Conservation (phyloP, 2,888 invertebrate species). For the Nemotelus pantherinus region DNA sequence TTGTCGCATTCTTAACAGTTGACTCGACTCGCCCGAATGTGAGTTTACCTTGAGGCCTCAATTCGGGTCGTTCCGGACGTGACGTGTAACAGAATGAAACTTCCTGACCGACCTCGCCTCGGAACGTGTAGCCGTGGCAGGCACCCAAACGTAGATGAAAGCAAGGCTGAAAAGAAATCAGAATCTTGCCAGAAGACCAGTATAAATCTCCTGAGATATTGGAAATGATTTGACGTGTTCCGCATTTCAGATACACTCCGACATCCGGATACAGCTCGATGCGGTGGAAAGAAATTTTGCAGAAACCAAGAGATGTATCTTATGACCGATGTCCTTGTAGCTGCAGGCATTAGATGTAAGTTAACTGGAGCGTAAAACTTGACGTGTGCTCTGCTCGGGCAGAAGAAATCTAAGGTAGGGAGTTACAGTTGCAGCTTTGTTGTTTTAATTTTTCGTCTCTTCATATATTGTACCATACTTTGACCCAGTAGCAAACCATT, state of each 20-base stretch:
- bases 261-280: background rate
- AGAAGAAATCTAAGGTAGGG: too few species aligned
- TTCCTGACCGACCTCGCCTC: background rate
- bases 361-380: conserved; percentile 33
- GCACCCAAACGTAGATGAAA: background rate
- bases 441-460: too few species aligned
- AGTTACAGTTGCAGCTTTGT: too few species aligned
- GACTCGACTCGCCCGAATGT: conserved; percentile 17
- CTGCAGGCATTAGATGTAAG: conserved; percentile 3
- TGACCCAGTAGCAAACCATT: too few species aligned
- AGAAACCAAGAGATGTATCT: conserved; percentile 2
- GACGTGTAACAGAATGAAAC: conserved; percentile 33
- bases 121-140: background rate
- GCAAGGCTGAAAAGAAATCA: conserved; percentile 18
- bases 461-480: too few species aligned
- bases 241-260: conserved; percentile 29
- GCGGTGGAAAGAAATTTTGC: background rate
- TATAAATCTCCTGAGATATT: conserved; percentile 42
- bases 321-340: conserved; percentile 8
- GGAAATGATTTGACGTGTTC: conserved; percentile 44
- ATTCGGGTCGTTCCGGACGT: conserved; percentile 40
- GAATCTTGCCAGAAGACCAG: conserved; percentile 29
- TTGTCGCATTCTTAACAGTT: conserved; percentile 35
- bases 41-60: conserved; percentile 44
- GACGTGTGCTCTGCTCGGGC: conserved; percentile 4